These are phyloP conservation scores for Eulithis testata DNA, from an alignment of 2,888 invertebrate genomes.

Conservation along the genomic window DNA sequence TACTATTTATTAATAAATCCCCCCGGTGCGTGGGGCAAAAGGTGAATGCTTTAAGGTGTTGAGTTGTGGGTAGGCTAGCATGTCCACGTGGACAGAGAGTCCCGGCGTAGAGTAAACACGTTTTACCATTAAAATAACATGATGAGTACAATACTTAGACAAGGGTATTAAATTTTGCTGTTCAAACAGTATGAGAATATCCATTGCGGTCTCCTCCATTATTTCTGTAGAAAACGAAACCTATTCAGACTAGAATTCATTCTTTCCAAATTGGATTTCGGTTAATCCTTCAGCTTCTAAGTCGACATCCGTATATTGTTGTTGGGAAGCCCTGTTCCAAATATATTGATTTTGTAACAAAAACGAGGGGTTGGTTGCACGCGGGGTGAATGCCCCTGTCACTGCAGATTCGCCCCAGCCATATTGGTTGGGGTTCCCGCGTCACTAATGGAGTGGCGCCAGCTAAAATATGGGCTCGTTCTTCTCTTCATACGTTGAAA, in stretches of 20 bases:
- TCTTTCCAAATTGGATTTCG: constrained; percentile 40
- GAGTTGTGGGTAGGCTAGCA: too few relatives aligned
- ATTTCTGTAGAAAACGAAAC: constrained; percentile 26
- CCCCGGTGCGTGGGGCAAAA: too few relatives aligned
- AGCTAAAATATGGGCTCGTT: constrained; percentile 78
- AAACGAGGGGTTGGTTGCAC: constrained; percentile 80
- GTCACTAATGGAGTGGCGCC: constrained; percentile 79
- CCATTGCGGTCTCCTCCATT: constrained; percentile 15
- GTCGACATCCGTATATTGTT: constrained; percentile 55
- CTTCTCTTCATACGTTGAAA: constrained; percentile 70
- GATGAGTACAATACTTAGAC: neutral
- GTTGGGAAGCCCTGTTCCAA: constrained; percentile 67
- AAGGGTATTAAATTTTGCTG: constrained; percentile 1
- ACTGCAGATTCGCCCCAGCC: constrained; percentile 78
- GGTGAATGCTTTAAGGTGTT: too few relatives aligned
- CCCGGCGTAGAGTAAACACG: too few relatives aligned
- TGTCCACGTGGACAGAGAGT: too few relatives aligned
- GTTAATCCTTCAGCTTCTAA: constrained; percentile 42
- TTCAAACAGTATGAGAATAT: constrained; percentile 2
- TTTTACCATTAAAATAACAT: neutral
- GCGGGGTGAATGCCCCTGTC: constrained; percentile 81
- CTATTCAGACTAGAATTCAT: constrained; percentile 25
- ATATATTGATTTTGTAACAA: constrained; percentile 84
- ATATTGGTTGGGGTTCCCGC: constrained; percentile 77
- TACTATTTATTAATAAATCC: too few relatives aligned